Base-by-base conservation (phyloP, 1,140 invertebrate species). In the Triops longicaudatus region DNA sequence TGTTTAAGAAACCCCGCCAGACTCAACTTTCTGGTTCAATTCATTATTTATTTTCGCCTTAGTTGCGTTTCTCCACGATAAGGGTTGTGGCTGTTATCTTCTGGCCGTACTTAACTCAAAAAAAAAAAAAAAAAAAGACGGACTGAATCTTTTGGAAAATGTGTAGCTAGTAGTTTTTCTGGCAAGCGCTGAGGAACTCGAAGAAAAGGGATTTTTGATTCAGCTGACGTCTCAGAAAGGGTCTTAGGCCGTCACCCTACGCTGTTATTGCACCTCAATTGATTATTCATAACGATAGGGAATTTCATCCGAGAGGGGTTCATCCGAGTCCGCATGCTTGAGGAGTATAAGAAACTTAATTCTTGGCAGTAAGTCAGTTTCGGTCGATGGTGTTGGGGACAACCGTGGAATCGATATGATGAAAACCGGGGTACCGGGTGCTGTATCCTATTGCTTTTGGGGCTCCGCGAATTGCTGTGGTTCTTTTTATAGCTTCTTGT, bases 311-410 rank as follows among this genome's bases (percentile, higher is more conserved):
- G 17, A 63, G n/a, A n/a, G n/a, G 22, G 17, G 50, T 12, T 14
- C 31, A 37, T 37, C 31, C 31, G 31, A 37, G 31, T 7, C 7
- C 31, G 2, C 31, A 37, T 37, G 31, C 31, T n/a, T 63, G n/a
- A 14, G 22, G 50, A 22, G 10, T 22, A 17, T 63, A 22, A 63
- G 50, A 63, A 22, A 22, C 50, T 63, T 63, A 63, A 63, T 63
- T 63, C 50, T 63, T 63, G 50, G 50, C 50, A 63, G 50, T 63
- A 63, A 37, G 50, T 63, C 50, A n/a, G 50, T 22, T 63, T 63
- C 31, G 31, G 31, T 37, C 31, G 31, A 37, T 37, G 31, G 31
- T 37, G 31, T 37, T 37, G 31, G 31, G 31, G 50, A 0, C 50
- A 17, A 63, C 50, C n/a, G 22, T 63, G 3, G 50, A 63, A 63